Percentiles rank a stretch among this genome's conserved stretches.
Conservation (phyloP, 2,888 invertebrate species). For the Harmothoe impar region DNA sequence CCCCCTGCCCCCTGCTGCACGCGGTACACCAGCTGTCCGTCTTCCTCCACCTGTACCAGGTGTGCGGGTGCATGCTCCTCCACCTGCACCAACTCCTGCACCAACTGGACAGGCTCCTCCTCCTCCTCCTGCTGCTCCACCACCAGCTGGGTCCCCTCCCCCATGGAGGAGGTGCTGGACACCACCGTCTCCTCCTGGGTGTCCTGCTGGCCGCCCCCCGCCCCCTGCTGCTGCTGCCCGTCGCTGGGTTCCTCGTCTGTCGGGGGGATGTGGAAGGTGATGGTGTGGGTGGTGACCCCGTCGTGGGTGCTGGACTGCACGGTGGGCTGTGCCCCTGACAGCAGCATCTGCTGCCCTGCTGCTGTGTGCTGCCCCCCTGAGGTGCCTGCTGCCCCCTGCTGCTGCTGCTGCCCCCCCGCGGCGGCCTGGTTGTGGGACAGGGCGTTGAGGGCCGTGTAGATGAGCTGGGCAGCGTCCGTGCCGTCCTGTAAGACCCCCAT, state of each 20-base stretch:
- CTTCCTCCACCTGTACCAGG: neutral
- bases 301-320: slow-evolving; percentile 51
- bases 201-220: neutral
- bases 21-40: neutral
- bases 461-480: slow-evolving; percentile 71
- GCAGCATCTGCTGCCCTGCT: neutral
- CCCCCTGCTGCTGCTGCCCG: slow-evolving; percentile 5
- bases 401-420: neutral
- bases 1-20: neutral
- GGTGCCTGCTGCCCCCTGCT: neutral
- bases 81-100: neutral
- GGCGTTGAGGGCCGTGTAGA: slow-evolving; percentile 73
- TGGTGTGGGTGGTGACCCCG: slow-evolving; percentile 59
- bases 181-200: neutral
- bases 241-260: neutral
- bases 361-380: neutral
- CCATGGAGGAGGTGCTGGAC: neutral
- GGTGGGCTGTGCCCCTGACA: neutral
- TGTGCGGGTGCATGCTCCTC: neutral
- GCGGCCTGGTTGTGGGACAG: slow-evolving; percentile 62
- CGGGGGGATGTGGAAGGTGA: slow-evolving; percentile 57
- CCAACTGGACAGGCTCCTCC: neutral
- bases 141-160: neutral
- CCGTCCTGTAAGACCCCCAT: slow-evolving; percentile 63
- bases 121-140: neutral